A percentile compares a stretch with the other conserved stretches of the same genome.
Evolutionary conservation across 2,797 vertebrate genomes (phyloP).

Genomic region (Macrochelys suwanniensis): DNA sequence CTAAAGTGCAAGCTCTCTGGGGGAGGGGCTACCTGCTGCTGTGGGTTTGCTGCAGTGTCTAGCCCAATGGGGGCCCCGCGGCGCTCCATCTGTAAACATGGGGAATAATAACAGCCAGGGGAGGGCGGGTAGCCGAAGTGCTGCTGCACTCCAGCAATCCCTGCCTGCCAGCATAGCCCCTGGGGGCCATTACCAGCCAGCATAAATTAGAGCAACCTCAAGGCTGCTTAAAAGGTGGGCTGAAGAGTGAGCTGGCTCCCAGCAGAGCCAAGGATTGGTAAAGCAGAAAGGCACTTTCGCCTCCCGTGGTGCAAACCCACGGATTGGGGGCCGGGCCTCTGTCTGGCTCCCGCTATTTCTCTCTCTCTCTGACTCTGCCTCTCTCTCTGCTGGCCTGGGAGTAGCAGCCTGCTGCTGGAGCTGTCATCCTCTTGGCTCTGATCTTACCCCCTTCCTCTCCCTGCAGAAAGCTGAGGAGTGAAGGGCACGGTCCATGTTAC

Average conservation of each 20-base stretch:
- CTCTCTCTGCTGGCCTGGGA: background rate
- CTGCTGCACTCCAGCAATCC: background rate
- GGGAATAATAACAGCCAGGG: background rate
- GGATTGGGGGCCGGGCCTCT: background rate
- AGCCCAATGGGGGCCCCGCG: no score
- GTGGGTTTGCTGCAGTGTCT: no score
- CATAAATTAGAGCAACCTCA: background rate
- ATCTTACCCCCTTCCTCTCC: background rate
- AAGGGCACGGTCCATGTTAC: background rate
- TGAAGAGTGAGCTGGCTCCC: background rate
- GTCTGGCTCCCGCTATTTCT: background rate
- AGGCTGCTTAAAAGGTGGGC: background rate
- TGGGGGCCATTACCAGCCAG: background rate
- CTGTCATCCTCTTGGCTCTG: background rate
- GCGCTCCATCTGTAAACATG: no score
- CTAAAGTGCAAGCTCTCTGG: no score
- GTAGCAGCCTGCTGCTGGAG: background rate
- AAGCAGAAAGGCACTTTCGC: background rate
- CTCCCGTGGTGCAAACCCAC: background rate
- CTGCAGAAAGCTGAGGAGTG: background rate
- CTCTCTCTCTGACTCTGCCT: background rate
- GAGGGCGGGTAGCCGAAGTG: background rate
- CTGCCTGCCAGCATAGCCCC: background rate
- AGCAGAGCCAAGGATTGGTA: background rate
- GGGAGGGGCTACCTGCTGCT: no score